Conservation (phyloP, 1,140 invertebrate species). For the Orussus abietinus region DNA sequence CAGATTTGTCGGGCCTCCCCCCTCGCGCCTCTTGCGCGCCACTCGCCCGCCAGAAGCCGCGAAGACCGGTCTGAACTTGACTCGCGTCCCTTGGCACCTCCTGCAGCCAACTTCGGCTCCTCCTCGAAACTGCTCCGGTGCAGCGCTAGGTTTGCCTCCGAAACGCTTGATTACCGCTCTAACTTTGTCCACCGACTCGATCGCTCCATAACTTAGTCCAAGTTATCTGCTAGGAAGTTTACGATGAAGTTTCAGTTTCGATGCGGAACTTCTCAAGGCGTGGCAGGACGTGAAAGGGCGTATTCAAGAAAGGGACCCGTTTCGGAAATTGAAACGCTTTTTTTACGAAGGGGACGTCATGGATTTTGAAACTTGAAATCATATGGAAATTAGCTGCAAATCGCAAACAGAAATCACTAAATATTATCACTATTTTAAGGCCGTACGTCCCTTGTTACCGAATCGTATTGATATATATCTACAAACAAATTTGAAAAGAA, state of each 20-base stretch:
- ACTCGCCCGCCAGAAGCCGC: slow-evolving; percentile 15
- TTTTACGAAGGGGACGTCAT: too few species aligned
- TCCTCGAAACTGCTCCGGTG: background rate
- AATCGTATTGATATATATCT: too few species aligned
- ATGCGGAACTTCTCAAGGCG: background rate
- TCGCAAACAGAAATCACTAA: too few species aligned
- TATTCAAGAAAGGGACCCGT: too few species aligned
- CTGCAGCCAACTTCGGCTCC: slow-evolving; percentile 19
- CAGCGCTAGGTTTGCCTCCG: slow-evolving; percentile 7
- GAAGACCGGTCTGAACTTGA: slow-evolving; percentile 32
- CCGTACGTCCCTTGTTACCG: too few species aligned
- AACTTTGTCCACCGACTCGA: background rate
- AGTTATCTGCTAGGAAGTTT: background rate
- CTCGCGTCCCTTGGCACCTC: slow-evolving; percentile 24
- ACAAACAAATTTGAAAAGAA: too few species aligned
- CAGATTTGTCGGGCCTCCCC: slow-evolving; percentile 23
- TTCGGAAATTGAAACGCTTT: too few species aligned
- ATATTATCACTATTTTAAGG: too few species aligned
- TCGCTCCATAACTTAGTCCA: background rate
- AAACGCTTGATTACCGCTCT: background rate
- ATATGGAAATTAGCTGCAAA: too few species aligned
- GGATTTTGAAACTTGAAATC: too few species aligned
- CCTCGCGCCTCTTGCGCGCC: background rate
- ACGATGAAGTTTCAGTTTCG: background rate
- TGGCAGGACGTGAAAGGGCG: too few species aligned